phyloP scores from a whole-genome alignment of 2,888 invertebrate species.

The Myopa tessellatipennis region DNA sequence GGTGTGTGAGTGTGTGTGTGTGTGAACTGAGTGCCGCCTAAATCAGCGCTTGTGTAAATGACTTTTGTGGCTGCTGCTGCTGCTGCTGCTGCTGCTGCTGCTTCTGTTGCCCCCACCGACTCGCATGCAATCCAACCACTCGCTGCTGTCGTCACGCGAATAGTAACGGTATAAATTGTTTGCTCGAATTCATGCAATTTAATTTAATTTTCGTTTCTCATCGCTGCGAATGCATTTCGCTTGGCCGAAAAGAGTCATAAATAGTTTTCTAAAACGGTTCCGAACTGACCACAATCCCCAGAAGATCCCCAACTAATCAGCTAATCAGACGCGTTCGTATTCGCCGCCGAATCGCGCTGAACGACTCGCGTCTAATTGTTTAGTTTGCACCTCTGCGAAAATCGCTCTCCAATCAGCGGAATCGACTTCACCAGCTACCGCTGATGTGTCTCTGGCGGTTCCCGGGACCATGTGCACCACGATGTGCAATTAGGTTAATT shows the following conservation, averaged over 20 bases:
- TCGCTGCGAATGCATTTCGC: neutral
- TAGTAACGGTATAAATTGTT: neutral
- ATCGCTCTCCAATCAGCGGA: conserved; percentile 28
- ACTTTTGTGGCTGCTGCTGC: neutral
- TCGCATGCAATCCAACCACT: neutral
- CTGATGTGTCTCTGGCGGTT: neutral
- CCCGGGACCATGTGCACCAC: conserved; percentile 43
- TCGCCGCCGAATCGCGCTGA: neutral
- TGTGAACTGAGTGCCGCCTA: neutral
- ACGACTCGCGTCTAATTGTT: neutral
- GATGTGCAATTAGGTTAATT: conserved; percentile 60
- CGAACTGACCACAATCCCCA: conserved; percentile 13
- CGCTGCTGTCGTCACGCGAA: neutral
- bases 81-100: neutral
- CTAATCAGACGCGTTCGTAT: conserved; percentile 32
- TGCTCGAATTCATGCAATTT: neutral
- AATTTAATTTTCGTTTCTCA: conserved; percentile 6
- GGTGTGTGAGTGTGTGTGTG: conserved; percentile 3
- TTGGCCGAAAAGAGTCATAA: neutral
- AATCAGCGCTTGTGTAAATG: neutral
- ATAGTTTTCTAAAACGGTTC: neutral
- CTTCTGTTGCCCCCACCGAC: neutral
- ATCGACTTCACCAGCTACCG: conserved; percentile 13
- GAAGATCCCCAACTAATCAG: conserved; percentile 25
- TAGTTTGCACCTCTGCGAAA: neutral